These are phyloP conservation scores for Zaprionus taronus DNA, from an alignment of 1,140 invertebrate genomes.

Conservation along the genomic window DNA sequence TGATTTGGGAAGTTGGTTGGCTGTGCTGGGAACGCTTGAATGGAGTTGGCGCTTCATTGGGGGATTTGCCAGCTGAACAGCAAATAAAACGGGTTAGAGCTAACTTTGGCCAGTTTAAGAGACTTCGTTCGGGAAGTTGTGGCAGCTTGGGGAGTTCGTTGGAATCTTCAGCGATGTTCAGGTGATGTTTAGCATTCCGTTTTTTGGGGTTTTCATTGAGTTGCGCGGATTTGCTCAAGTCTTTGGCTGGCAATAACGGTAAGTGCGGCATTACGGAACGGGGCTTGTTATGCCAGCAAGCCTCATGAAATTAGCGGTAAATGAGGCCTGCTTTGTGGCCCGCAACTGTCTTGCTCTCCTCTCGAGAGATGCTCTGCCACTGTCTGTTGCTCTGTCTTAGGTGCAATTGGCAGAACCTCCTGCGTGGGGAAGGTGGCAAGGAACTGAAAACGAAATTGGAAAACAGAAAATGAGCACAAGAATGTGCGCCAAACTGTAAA, in stretches of 20 bases:
- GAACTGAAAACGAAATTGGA: slow-evolving; percentile 15
- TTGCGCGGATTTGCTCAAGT: slow-evolving; percentile 48
- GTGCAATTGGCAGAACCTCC: slow-evolving; percentile 44
- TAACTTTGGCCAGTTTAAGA: slow-evolving; percentile 23
- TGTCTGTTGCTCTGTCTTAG: slow-evolving; percentile 6
- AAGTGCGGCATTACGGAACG: slow-evolving; percentile 43
- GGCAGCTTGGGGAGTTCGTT: slow-evolving; percentile 6
- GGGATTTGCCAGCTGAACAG: slow-evolving; percentile 57
- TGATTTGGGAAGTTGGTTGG: slow-evolving; percentile 56
- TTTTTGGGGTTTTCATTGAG: slow-evolving; percentile 41
- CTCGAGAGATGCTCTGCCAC: background rate
- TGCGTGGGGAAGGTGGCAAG: slow-evolving; percentile 15
- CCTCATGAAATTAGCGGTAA: slow-evolving; percentile 74
- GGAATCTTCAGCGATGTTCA: slow-evolving; percentile 27
- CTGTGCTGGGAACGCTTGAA: slow-evolving; percentile 57
- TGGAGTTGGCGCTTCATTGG: slow-evolving; percentile 64
- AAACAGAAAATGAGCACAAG: background rate
- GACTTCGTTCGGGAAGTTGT: slow-evolving; percentile 1
- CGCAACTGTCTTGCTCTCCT: slow-evolving; percentile 39
- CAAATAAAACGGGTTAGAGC: slow-evolving; percentile 48
- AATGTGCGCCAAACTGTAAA: slow-evolving; percentile 61
- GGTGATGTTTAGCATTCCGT: slow-evolving; percentile 58
- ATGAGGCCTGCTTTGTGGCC: slow-evolving; percentile 72
- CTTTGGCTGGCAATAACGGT: slow-evolving; percentile 62
- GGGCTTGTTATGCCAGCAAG: slow-evolving; percentile 56